Base-by-base conservation (phyloP, 2,797 vertebrate species). In the Hydrolagus colliei region DNA sequence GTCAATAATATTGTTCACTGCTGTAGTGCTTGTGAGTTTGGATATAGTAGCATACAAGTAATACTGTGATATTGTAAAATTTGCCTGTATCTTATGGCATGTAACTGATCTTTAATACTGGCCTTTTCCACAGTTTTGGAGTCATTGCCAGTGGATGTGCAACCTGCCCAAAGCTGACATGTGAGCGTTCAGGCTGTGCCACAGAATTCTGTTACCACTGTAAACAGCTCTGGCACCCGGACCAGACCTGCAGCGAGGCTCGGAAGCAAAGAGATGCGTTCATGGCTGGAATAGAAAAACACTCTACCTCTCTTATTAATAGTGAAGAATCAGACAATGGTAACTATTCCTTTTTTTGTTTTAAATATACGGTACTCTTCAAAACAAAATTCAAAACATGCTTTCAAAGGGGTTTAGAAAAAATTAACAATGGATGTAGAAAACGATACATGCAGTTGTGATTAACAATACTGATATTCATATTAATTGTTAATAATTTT, bases 121-220 rank as follows among this genome's bases (percentile, higher is more conserved):
- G 13, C 27, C 35, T 63, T 73, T 78, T 76, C 72, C n/a, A 7
- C 89, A 96, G 96, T 90, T 96, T 95, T 0, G 96, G 95, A 4
- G 96, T 97, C 87, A 95, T 97, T 0, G 96, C 96, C 52, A 94
- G 95, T 0, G 95, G 96, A 88, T 96, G 96, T 86, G 95, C 95
- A 0, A 94, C 96, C 86, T 96, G 96, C 87, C 96, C 96, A 22
- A 95, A 95, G 89, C 93, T 97, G 88, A 94, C 93, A 89, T 97
- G 96, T 0, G 95, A 93, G 1, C 94, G 94, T 0, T 94, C 95
- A 76, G 96, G 94, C 80, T 97, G 96, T 0, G 92, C 95, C 87
- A 96, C 95, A 0, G 95, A 96, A 92, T 96, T 97, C 92, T 97
- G 96, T 90, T 97, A 96, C 92, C 96, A 95, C 93, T 97, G 96